Base-by-base conservation (phyloP, 2,888 invertebrate species). In the Platyscelio sp. region DNA sequence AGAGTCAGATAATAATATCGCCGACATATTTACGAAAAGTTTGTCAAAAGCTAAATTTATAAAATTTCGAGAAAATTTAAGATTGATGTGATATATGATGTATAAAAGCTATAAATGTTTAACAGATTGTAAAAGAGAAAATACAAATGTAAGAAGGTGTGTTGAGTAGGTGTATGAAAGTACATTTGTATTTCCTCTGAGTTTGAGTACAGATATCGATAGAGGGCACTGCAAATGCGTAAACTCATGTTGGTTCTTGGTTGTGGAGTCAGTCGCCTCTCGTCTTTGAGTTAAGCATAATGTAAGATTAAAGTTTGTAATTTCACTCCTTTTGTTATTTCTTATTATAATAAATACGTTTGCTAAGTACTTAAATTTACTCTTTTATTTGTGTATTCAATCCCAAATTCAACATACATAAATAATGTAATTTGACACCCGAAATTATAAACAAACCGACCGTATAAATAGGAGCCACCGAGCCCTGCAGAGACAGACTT, bases 21-120 rank as follows among this genome's bases (percentile, higher is more conserved):
- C 56, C 3, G 56, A 58, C n/a, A 58, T 58, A 58, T 58, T 58
- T 15, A 58, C 56, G 2, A 58, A 58, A 40, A 6, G 40, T 33
- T 33, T 33, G 5, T 33, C 33, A 33, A 33, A 33, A 33, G 33
- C 33, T 33, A 33, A 33, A 9, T 33, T 33, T 33, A 5, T 33
- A 33, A 5, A 33, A 33, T 33, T 7, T 33, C 5, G 33, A 33
- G 33, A 33, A 7, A 33, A 33, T 33, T 33, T 33, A 33, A 33
- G 6, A 33, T 33, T 33, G 33, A 33, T 33, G 9, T 33, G 9
- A 33, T 33, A 7, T 33, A 33, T 33, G 9, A 5, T 33, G 33
- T 33, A 33, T 33, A 33, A 7, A 33, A 33, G n/a, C n/a, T 9
- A 33, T 7, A 33, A 7, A 33, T 33, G 33, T 33, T 33, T 33